Evolutionary conservation across 2,797 vertebrate genomes (phyloP).

Genomic region (Alcedo quadribrachys): DNA sequence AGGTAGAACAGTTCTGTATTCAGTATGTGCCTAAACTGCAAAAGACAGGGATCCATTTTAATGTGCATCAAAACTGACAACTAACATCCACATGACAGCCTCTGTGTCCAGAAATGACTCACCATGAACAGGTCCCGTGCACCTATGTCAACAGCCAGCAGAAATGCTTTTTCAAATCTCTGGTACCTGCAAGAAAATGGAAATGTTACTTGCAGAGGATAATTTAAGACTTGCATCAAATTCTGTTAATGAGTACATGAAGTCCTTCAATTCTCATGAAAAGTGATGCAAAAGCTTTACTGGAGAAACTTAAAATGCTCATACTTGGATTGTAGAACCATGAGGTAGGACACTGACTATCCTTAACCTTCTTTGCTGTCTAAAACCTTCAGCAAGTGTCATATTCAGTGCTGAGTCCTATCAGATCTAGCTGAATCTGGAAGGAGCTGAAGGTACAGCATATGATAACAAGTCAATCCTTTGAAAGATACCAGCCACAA

Average conservation of each 20-base stretch:
- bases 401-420: not conserved
- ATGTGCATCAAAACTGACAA: constrained; percentile 60
- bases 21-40: constrained; percentile 2
- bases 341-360: not conserved
- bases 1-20: constrained; percentile 36
- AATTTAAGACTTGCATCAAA: not conserved
- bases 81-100: constrained; percentile 37
- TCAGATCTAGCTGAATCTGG: not conserved
- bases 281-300: not conserved
- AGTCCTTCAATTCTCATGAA: not conserved
- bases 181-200: constrained; percentile 80
- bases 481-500: not conserved
- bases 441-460: not conserved
- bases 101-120: constrained; percentile 63
- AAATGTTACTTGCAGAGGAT: not conserved
- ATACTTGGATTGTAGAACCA: not conserved
- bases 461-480: not conserved
- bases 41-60: constrained; percentile 57
- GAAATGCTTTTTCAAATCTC: constrained; percentile 96
- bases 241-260: not conserved
- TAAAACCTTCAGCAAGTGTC: not conserved
- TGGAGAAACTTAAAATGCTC: not conserved
- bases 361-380: not conserved
- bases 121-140: constrained; percentile 92
- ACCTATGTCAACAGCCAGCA: constrained; percentile 92